Evolutionary conservation across 2,888 invertebrate genomes (phyloP), one percentile per base, ranked within the genome.

Genomic region (Ctenicera cuprea): DNA sequence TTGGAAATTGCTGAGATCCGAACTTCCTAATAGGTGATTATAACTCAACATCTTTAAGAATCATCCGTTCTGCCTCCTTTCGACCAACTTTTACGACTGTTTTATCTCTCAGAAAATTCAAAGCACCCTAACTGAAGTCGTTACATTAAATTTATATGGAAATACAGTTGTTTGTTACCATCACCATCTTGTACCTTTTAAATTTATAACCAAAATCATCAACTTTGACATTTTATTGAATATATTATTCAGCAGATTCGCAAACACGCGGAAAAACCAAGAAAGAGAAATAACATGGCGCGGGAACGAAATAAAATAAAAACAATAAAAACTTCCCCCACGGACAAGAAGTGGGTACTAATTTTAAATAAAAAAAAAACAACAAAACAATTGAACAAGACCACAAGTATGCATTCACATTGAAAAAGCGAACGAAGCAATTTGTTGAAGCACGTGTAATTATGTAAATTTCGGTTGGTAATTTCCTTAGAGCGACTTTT

Each of bases 21-120:
- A 50, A 50, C 20, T 50, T 22, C 50, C 50, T 50, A 50, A 50
- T 50, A 26, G 50, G 50, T 9, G 50, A 50, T 50, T 50, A 50
- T 22, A 26, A 26, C 50, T 22, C 20, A 1, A 16, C 3, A 16
- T 22, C 50, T 16, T 45, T 45, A 18, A 43, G 50, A 48, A 48
- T 12, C 50, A 22, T 50, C 50, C 50, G 22, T 50, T 50, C 26
- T 8, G 14, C 45, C 18, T 18, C 50, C 26, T 26, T 50, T 50
- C 26, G 26, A 7, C 50, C 50, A 50, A 50, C 20, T 50, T 50
- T 50, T 50, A 50, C 26, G 50, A 50, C 22, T 16, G n/a, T 22
- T 50, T 50, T 50, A 50, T 50, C 50, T 50, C 22, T 16, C 14
- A 18, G 45, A 50, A 26, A 50, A 50, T 50, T 50, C 20, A 20